Percentiles rank a stretch among this genome's conserved stretches.
These are phyloP conservation scores for Diprion similis DNA, from an alignment of 1,140 invertebrate species.

Conservation along the genomic window DNA sequence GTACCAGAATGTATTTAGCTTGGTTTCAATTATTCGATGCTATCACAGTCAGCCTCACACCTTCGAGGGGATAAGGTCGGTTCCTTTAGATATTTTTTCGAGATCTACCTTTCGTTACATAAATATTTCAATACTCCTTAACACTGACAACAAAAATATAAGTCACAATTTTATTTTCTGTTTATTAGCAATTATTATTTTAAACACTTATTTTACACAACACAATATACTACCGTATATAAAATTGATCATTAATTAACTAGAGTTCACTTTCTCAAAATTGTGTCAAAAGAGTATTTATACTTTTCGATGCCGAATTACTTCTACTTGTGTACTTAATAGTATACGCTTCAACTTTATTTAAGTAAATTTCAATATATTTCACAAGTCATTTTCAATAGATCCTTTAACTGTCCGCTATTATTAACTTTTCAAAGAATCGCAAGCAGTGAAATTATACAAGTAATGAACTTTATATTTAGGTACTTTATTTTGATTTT, in stretches of 20 bases:
- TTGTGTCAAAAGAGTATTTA: neutral
- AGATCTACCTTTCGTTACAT: neutral
- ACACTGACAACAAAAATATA: neutral
- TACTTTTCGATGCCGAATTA: too few species aligned
- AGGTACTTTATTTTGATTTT: too few species aligned
- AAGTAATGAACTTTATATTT: too few species aligned
- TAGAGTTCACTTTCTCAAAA: too few species aligned
- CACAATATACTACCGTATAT: too few species aligned
- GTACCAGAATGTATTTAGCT: constrained; percentile 7
- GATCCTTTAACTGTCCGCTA: too few species aligned
- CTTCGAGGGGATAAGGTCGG: constrained; percentile 6
- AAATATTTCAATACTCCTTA: neutral
- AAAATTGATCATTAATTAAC: too few species aligned
- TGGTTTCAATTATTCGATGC: constrained; percentile 11
- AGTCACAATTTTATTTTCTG: neutral
- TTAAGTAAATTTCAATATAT: neutral
- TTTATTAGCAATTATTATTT: neutral
- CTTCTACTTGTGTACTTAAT: too few species aligned
- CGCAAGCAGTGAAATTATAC: too few species aligned
- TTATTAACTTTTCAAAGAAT: too few species aligned
- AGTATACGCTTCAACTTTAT: neutral
- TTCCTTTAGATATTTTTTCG: neutral
- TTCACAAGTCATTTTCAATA: neutral
- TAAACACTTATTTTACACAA: too few species aligned
- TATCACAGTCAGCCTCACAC: constrained; percentile 6